Base-by-base conservation (phyloP, 1,140 invertebrate genomes). In the Diuraphis noxia region DNA sequence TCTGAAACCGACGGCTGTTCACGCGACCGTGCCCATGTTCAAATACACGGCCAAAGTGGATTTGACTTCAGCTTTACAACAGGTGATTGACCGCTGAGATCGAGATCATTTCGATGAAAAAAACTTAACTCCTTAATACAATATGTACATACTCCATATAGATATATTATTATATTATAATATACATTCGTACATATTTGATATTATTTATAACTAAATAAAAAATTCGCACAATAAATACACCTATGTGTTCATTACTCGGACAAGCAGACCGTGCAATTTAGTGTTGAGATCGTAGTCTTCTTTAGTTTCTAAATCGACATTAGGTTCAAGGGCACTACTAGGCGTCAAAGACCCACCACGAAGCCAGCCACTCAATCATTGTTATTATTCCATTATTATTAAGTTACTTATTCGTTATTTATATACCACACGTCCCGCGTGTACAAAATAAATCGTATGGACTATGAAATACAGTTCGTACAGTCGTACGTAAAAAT, bases 21-120 rank as follows among this genome's bases (percentile, higher is more conserved):
- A 95, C 92, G 96, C 96, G 2, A 95, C 95, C 13, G 96, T 97
- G 92, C 97, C 97, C 0, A 96, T 96, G 92, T 97, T 97, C 93
- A 96, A 95, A 93, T 94, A 97, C 3, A 95, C 96, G 92, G 96
- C 96, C 84, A 96, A 96, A 92, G 95, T 97, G 87, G 96, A 96
- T 81, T 94, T 97, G 81, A 97, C 96, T 36, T 95, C 96, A 86
- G 96, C 96, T 93, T 94, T 97, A 82, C 96, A 97, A 94, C 96
- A 96, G 95, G 97, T 97, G 94, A 95, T 84, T 89, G 72, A 82
- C 88, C 88, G 49, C n/a, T 23, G 17, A 81, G 40, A 52, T 93
- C 25, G 43, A 81, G 40, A 81, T 93, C 21, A 13, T 92, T 52
- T 38, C 30, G 43, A 36, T 79, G 38, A 81, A 84, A 77, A 17